phyloP scores from a whole-genome alignment of 2,797 vertebrate genomes.

The Falco biarmicus region DNA sequence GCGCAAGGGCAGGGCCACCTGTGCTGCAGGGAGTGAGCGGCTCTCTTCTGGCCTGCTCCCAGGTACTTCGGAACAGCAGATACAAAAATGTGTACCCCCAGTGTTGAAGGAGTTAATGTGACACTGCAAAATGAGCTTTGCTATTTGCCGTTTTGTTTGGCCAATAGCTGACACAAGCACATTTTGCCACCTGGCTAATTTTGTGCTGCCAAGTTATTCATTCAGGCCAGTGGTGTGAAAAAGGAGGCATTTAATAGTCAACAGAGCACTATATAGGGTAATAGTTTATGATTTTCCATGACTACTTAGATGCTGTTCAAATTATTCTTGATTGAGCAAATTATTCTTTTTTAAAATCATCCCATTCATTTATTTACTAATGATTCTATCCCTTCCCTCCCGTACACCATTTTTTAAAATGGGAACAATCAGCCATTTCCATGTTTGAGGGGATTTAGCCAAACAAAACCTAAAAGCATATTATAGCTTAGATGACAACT shows the following conservation, averaged over 20 bases:
- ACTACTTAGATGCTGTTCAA: constrained; percentile 72
- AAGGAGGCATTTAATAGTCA: constrained; percentile 79
- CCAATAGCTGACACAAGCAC: constrained; percentile 76
- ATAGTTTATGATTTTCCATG: constrained; percentile 79
- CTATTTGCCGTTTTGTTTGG: constrained; percentile 75
- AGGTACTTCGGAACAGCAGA: constrained; percentile 4
- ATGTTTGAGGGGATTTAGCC: constrained; percentile 25
- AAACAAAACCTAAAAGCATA: not conserved
- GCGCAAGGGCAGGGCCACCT: not conserved
- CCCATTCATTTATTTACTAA: constrained; percentile 73
- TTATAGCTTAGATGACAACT: not conserved
- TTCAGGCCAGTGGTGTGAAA: constrained; percentile 79
- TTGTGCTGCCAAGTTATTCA: constrained; percentile 78
- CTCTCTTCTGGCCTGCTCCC: constrained; percentile 1
- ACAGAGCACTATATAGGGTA: constrained; percentile 74
- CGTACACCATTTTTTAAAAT: constrained; percentile 8
- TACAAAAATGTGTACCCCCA: not conserved
- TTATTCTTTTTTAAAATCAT: constrained; percentile 71
- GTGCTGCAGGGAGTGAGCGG: not conserved
- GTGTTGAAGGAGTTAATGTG: constrained; percentile 71
- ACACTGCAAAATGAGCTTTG: constrained; percentile 68
- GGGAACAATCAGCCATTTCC: constrained; percentile 63
- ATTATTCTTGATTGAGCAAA: constrained; percentile 80
- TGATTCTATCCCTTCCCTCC: constrained; percentile 36
- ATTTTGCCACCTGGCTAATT: constrained; percentile 77